Base-by-base conservation (phyloP, 2,888 invertebrate species). In the Eristalis tenax region DNA sequence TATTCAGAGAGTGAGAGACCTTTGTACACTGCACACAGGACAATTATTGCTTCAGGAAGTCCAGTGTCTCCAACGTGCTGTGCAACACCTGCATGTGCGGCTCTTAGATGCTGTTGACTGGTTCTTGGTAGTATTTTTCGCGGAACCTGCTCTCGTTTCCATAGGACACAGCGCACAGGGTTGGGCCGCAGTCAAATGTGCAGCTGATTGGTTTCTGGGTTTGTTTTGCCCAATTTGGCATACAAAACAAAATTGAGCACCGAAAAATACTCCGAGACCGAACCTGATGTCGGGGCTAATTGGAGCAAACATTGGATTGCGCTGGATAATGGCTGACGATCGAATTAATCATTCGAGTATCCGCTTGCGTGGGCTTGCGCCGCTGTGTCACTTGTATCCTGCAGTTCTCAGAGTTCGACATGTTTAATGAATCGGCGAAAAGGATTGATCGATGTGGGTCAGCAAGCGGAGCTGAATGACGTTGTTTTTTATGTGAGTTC, bases 1-100 rank as follows among this genome's bases (percentile, higher is more conserved):
- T 83, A 83, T 83, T 76, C 79, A 65, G 22, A 43, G 43, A 63
- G n/a, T 66, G 65, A 40, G 11, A 57, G 40, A 32, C 68, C 65
- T 35, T 18, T 22, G 15, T 26, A 38, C 38, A 38, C 13, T 38
- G 38, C 13, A 38, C 18, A 59, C 28, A 70, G 81, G 85, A 81
- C 81, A 77, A 74, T 77, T 23, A 74, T 77, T 23, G 81, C 57
- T 82, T 65, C 69, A 78, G 85, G 85, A 86, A 86, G 81, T 81
- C 64, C 61, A 86, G 71, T 64, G 69, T 81, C 77, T 78, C 57
- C 61, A 82, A 71, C 73, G 69, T 81, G 81, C 73, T 32, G 8
- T 18, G 50, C 65, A 77, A 86, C 85, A 86, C 85, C 85, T 86
- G 82, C 50, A 50, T 43, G n/a, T 18, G n/a, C 43, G 4, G 43